Base-by-base conservation (phyloP, 2,113 vertebrate species). In the Cyanoliseus patagonus region DNA sequence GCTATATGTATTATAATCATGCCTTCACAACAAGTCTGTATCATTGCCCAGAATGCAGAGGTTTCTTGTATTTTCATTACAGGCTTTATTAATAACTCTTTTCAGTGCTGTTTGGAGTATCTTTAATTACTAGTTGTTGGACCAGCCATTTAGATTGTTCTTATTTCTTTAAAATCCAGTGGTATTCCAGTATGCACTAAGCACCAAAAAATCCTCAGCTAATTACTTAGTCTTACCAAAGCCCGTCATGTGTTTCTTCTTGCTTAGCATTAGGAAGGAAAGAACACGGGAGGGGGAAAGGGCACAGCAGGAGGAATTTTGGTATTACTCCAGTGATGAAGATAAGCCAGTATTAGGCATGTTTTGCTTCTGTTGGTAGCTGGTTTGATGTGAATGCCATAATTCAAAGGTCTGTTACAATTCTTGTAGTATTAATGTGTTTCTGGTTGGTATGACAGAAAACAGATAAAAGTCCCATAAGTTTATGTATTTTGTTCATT, bases 181-280 rank as follows among this genome's bases (percentile, higher is more conserved):
- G 53, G 80, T 75, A 86, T 75, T 92, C 66, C 69, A 94, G 62
- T 62, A 80, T 39, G 49, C 62, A 57, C 42, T 93, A 96, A 96
- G 83, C 4, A 0, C 74, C 83, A 93, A 89, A 94, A 94, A 94
- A 87, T 96, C 93, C 88, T 62, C 7, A 94, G 73, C 53, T 95
- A 91, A 93, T 95, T 94, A 94, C 67, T 77, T 84, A 13, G 75
- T 80, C 67, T 68, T 81, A 79, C 78, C 89, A 92, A 95, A 97
- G 75, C 77, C 49, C 3, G 13, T 96, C 96, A 97, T 92, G 92
- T 91, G 94, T 90, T 97, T 86, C 73, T 92, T 75, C 88, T 95
- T 95, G 91, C 67, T 95, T 95, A 91, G 92, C 74, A 80, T 93
- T 93, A 89, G 57, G 74, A 89, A 64, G 66, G 69, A 82, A 92